Base-by-base conservation (phyloP, 2,888 invertebrate genomes). In the Carabus problematicus region DNA sequence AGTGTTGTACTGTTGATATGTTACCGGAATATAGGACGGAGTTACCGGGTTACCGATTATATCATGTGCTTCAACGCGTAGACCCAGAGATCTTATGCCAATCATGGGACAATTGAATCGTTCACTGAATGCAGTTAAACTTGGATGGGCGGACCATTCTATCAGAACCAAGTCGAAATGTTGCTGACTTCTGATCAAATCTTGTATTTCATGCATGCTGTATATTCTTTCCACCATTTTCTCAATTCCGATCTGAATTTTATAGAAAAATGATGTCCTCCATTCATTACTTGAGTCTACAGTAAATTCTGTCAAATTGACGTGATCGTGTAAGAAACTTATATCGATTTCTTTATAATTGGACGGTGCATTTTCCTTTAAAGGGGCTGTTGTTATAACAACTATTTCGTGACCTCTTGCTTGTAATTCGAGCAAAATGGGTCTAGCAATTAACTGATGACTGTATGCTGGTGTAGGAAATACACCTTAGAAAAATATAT, bases 1-100 rank as follows among this genome's bases (percentile, higher is more conserved):
- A 0, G 58, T 19, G 3, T 56, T 12, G 12, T 69, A 47, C 8
- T 64, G 54, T 59, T 54, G 70, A 49, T 66, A 72, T 11, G 66
- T 72, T 6, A 70, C 29, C 7, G 72, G 60, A n/a, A 72, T 61
- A 54, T 73, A 74, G 6, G 72, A 71, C 8, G 73, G 72, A 45
- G 72, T 69, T 14, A 73, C 71, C 1, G 74, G 73, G 67, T 74
- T 74, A 6, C 70, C 73, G 16, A 74, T 29, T 9, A 56, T 49
- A 55, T 73, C 74, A 56, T 73, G 71, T 0, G 69, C 72, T 64
- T 73, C 72, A 8, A 74, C 54, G 12, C 64, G 49, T 14, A 73
- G 66, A 8, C 64, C 71, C 8, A 72, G 14, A 7, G 73, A 68
- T 45, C 71, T 18, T 8, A 74, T 39, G 0, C 74, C 74, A 52